A percentile compares a stretch with the other conserved stretches of the same genome.
Evolutionary conservation across 1,140 invertebrate genomes (phyloP).

Genomic region (Anoplolepis gracilipes): DNA sequence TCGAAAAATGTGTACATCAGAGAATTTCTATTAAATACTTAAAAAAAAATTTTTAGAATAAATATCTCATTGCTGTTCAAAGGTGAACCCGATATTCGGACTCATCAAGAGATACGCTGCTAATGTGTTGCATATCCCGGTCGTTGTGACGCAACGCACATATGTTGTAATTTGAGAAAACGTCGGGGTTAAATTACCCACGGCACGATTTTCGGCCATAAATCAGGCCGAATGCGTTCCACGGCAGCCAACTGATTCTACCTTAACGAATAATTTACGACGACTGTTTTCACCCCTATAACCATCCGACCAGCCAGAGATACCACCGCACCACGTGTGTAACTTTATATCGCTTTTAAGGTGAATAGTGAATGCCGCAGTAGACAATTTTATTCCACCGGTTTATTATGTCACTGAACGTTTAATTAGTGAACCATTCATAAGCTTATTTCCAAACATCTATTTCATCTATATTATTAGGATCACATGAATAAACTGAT

Average conservation of each 20-base stretch:
- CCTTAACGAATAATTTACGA: slow-evolving; percentile 68
- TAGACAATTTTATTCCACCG: not conserved
- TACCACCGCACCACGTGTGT: slow-evolving; percentile 11
- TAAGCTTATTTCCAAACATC: not conserved
- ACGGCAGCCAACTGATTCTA: slow-evolving; percentile 52
- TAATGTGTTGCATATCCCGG: not conserved
- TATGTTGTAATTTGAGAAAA: slow-evolving; percentile 66
- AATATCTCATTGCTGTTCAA: not conserved
- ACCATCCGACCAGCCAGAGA: slow-evolving; percentile 12
- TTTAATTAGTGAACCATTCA: not conserved
- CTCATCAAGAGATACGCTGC: not conserved
- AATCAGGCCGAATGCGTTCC: slow-evolving; percentile 58
- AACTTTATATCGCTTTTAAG: slow-evolving; percentile 1
- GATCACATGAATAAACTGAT: not conserved
- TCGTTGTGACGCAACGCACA: slow-evolving; percentile 34
- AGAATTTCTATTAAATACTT: not conserved
- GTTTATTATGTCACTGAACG: not conserved
- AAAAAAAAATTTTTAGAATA: slow-evolving; percentile 2
- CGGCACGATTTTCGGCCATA: slow-evolving; percentile 62
- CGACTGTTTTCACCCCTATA: slow-evolving; percentile 44
- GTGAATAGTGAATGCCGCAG: not conserved
- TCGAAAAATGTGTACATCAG: not conserved
- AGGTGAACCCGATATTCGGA: not conserved
- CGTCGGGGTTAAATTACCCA: slow-evolving; percentile 59
- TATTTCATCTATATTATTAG: too few species aligned